Conservation (phyloP, 2,888 invertebrate species). For the Hanleya hanleyi region DNA sequence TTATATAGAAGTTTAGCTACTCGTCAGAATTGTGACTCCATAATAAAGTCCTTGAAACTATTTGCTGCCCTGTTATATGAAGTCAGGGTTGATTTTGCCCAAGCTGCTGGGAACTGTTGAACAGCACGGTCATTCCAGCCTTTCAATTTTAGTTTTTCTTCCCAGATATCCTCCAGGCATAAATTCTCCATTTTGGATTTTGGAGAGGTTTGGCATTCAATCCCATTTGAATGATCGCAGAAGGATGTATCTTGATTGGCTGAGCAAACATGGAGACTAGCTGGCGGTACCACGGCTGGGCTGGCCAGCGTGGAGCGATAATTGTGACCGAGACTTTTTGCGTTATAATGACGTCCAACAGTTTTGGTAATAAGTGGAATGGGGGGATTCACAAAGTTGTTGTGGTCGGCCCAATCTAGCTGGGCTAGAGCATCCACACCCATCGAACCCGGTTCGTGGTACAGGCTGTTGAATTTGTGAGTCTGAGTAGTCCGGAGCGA, state of each 20-base stretch:
- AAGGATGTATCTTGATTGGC: not conserved
- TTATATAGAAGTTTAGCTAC: too few species aligned
- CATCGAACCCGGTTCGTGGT: not conserved
- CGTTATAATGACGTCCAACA: not conserved
- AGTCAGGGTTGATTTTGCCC: not conserved
- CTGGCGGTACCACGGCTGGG: not conserved
- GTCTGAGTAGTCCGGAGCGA: not conserved
- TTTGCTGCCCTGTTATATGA: not conserved
- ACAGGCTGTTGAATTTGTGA: not conserved
- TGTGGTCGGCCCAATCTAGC: not conserved
- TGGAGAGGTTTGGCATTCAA: not conserved
- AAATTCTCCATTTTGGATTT: not conserved
- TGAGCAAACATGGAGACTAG: not conserved
- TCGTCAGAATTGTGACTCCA: too few species aligned
- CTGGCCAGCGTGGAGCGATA: not conserved
- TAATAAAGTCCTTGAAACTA: not conserved
- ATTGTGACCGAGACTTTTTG: not conserved
- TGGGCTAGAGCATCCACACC: not conserved
- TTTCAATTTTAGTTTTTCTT: not conserved
- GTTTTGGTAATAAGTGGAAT: not conserved
- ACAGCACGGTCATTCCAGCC: not conserved
- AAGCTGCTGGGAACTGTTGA: not conserved
- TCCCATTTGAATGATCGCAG: not conserved
- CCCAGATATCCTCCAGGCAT: not conserved
- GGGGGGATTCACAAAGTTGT: not conserved